phyloP scores from a whole-genome alignment of 2,797 vertebrate genomes.

The Phataginus tricuspis region DNA sequence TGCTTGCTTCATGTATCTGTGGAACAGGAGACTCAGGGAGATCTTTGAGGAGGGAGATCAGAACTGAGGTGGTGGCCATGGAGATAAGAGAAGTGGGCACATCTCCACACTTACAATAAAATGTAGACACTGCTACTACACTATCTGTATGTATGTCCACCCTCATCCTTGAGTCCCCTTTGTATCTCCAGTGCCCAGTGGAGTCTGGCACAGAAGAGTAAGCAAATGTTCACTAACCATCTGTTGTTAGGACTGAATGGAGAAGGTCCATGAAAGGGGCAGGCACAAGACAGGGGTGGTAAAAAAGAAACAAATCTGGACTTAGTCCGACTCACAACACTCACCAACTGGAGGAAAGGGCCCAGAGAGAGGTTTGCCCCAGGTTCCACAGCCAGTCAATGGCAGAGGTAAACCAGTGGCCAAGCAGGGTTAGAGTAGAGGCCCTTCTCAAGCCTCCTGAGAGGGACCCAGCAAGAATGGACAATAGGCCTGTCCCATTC shows the following conservation, averaged over 20 bases:
- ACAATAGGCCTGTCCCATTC: background rate
- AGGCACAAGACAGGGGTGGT: background rate
- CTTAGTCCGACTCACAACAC: background rate
- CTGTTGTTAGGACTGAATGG: background rate
- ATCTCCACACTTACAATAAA: background rate
- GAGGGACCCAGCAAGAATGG: background rate
- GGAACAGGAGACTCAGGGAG: background rate
- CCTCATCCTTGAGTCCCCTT: background rate
- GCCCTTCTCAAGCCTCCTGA: background rate
- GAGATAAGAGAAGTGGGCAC: background rate
- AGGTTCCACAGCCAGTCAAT: background rate
- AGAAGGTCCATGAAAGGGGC: background rate
- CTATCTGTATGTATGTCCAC: background rate
- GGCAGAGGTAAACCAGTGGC: background rate
- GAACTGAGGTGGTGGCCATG: background rate
- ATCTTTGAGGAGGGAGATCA: background rate
- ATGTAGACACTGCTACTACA: background rate
- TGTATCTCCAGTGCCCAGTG: background rate
- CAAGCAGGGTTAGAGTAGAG: background rate
- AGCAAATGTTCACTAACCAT: background rate
- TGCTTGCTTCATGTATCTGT: background rate
- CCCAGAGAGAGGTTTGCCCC: background rate
- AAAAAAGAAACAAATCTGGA: slow-evolving; percentile 23
- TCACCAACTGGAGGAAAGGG: background rate
- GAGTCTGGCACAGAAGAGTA: background rate